Evolutionary conservation across 2,888 invertebrate genomes (phyloP).

Genomic region (Melanchra persicariae): DNA sequence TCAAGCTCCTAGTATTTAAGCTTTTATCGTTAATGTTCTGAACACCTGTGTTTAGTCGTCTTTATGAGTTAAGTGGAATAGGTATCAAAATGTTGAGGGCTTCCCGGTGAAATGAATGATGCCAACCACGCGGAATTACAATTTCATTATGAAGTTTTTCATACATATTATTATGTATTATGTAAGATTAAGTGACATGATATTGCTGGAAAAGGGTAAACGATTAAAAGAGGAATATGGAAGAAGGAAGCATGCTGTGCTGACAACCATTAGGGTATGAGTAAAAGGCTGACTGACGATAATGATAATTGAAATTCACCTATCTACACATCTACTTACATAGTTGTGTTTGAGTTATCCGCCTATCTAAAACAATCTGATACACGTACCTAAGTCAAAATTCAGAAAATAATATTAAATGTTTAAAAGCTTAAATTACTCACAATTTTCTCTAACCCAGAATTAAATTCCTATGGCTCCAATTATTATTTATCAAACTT

Average conservation of each 20-base stretch:
- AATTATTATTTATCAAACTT: constrained; percentile 53
- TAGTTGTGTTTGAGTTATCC: too few relatives aligned
- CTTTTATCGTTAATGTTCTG: constrained; percentile 58
- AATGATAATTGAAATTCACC: too few relatives aligned
- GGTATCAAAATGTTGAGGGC: not conserved
- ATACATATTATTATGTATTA: too few relatives aligned
- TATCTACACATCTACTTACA: too few relatives aligned
- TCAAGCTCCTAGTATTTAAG: constrained; percentile 32
- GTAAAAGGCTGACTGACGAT: too few relatives aligned
- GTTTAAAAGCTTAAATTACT: constrained; percentile 16
- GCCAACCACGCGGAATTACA: not conserved
- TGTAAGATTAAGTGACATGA: too few relatives aligned
- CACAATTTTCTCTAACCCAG: constrained; percentile 18
- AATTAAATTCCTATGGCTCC: constrained; percentile 35
- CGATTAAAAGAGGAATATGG: too few relatives aligned
- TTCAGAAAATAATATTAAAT: constrained; percentile 7
- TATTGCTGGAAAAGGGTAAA: too few relatives aligned
- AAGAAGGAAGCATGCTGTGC: too few relatives aligned
- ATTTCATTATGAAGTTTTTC: not conserved
- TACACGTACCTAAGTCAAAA: not conserved
- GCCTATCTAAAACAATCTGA: not conserved
- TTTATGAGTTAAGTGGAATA: constrained; percentile 25
- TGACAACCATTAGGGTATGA: too few relatives aligned
- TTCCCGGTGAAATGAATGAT: not conserved
- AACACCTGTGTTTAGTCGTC: constrained; percentile 51